Percentiles rank a stretch among this genome's conserved stretches.
Conservation (phyloP, 2,888 invertebrate species). For the Mythimna albipuncta region DNA sequence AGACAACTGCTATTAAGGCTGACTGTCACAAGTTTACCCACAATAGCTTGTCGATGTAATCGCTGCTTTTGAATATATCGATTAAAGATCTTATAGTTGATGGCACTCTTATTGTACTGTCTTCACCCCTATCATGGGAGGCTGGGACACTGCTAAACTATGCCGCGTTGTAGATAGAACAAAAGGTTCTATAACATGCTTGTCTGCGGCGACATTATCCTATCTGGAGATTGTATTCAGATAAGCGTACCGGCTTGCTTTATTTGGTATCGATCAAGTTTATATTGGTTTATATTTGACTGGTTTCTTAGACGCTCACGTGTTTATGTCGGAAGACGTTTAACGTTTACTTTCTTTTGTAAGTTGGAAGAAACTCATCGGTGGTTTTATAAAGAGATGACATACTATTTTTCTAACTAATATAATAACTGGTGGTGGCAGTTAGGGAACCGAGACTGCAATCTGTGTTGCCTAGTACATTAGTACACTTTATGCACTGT, state of each 20-base stretch:
- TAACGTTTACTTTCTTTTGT: neutral
- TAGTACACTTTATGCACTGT: no score
- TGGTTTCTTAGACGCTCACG: constrained; percentile 28
- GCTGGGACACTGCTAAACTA: constrained; percentile 73
- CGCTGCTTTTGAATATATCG: constrained; percentile 84
- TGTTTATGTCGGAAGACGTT: neutral
- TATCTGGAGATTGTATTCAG: constrained; percentile 66
- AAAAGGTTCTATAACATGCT: constrained; percentile 79
- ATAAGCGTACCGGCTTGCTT: constrained; percentile 60
- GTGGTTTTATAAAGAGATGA: neutral
- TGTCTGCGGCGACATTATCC: constrained; percentile 74
- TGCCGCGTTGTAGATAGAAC: constrained; percentile 78
- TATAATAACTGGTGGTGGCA: no score
- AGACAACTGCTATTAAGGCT: constrained; percentile 66
- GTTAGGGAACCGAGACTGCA: no score
- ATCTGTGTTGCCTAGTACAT: neutral
- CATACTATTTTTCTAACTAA: no score
- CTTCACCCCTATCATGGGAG: constrained; percentile 79
- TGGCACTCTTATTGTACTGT: constrained; percentile 88
- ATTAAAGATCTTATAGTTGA: constrained; percentile 74
- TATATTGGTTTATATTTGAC: constrained; percentile 48
- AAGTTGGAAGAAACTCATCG: neutral
- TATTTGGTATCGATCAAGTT: constrained; percentile 56
- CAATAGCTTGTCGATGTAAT: constrained; percentile 83
- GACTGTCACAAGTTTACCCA: constrained; percentile 76